Conservation (phyloP, 1,140 invertebrate genomes). For the Cyclargus thomasi region DNA sequence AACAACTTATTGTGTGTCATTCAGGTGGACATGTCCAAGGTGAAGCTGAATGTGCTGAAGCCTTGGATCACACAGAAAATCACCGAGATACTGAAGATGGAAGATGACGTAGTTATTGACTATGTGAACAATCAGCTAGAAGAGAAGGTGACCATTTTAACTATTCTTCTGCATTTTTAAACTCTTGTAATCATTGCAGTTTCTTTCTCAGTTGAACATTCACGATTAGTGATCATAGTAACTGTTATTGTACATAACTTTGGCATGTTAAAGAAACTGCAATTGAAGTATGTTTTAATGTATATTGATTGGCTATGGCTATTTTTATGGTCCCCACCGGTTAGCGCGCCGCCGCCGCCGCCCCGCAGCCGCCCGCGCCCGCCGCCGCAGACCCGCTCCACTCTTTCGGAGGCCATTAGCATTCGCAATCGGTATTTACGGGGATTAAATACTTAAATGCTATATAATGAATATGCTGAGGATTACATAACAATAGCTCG, state of each 20-base stretch:
- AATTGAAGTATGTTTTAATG: slow-evolving; percentile 65
- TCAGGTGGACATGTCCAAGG: slow-evolving; percentile 98
- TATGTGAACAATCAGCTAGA: slow-evolving; percentile 99
- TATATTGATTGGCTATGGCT: slow-evolving; percentile 76
- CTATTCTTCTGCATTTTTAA: slow-evolving; percentile 43
- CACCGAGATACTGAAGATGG: slow-evolving; percentile 95
- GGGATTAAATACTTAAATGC: slow-evolving; percentile 69
- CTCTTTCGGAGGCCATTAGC: slow-evolving; percentile 67
- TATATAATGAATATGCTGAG: slow-evolving; percentile 38
- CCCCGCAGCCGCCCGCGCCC: slow-evolving; percentile 54
- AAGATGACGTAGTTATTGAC: slow-evolving; percentile 98
- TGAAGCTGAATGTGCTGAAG: slow-evolving; percentile 97
- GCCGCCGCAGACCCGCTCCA: slow-evolving; percentile 53
- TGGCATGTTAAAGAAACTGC: slow-evolving; percentile 57
- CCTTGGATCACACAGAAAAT: slow-evolving; percentile 99
- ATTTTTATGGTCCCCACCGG: slow-evolving; percentile 75
- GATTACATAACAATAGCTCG: slow-evolving; percentile 22
- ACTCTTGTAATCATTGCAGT: slow-evolving; percentile 72
- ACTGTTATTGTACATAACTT: slow-evolving; percentile 2
- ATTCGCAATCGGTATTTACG: slow-evolving; percentile 73
- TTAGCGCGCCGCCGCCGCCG: slow-evolving; percentile 66
- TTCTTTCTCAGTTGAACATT: slow-evolving; percentile 38
- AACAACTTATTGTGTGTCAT: slow-evolving; percentile 11
- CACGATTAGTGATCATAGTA: slow-evolving; percentile 17
- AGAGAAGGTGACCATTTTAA: slow-evolving; percentile 82